Conservation (phyloP, 2,113 vertebrate genomes). For the Sorex fumeus region DNA sequence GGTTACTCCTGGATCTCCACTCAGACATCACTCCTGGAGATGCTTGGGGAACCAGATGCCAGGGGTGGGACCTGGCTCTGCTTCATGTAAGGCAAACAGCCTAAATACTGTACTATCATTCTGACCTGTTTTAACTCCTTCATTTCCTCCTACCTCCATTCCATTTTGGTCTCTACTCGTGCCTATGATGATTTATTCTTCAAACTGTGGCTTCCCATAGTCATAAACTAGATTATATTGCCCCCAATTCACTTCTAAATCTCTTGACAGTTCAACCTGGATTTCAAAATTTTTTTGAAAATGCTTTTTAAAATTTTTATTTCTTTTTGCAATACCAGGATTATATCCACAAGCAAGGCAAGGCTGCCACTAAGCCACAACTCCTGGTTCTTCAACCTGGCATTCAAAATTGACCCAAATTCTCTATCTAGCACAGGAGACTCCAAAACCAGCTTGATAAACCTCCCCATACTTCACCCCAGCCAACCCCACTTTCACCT, state of each 20-base stretch:
- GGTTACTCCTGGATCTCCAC: no score
- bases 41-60: no score
- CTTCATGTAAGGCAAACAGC: no score
- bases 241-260: background rate
- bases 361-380: no score
- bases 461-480: background rate
- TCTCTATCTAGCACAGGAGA: rapidly evolving
- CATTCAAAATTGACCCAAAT: background rate
- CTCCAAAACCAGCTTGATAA: background rate
- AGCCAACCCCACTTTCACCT: background rate
- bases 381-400: background rate
- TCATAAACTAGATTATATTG: no score
- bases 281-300: background rate
- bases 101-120: no score
- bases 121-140: background rate
- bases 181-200: background rate
- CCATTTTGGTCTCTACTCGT: background rate
- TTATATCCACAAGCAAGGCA: no score
- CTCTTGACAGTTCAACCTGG: background rate
- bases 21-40: no score
- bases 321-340: no score
- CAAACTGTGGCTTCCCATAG: background rate
- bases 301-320: no score
- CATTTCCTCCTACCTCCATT: background rate
- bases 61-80: no score